Conservation (phyloP, 2,797 vertebrate genomes). For the Gallinago nigripennis region DNA sequence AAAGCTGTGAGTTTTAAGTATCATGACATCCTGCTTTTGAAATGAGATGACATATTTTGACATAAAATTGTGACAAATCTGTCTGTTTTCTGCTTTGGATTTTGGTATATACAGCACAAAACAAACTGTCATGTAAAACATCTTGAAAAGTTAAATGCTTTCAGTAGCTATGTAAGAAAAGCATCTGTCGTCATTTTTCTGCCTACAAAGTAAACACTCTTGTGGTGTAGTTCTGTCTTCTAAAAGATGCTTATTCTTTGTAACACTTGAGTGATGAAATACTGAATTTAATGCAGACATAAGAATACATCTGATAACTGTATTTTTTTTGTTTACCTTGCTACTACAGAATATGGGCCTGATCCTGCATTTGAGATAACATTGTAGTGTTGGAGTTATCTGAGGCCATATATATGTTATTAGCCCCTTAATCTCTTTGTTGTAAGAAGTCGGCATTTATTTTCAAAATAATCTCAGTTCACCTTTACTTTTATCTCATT, state of each 20-base stretch:
- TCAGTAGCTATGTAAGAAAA: background rate
- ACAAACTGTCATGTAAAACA: slow-evolving; percentile 43
- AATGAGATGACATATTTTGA: slow-evolving; percentile 56
- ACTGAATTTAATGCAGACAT: background rate
- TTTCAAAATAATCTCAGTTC: slow-evolving; percentile 16
- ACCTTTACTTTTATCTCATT: slow-evolving; percentile 5
- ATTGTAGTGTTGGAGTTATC: background rate
- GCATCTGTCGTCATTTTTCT: background rate
- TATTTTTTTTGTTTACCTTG: background rate
- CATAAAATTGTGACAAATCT: slow-evolving; percentile 28
- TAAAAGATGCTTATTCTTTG: background rate
- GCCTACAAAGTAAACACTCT: background rate
- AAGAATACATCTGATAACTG: background rate
- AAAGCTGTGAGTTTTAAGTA: slow-evolving; percentile 35
- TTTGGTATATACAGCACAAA: slow-evolving; percentile 18
- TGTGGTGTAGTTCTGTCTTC: background rate
- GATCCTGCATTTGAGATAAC: background rate
- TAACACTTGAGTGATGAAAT: background rate
- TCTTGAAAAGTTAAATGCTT: slow-evolving; percentile 16
- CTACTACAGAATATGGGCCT: background rate
- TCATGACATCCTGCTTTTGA: slow-evolving; percentile 7
- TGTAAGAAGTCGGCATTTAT: background rate
- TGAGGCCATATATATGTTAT: background rate
- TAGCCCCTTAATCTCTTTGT: background rate
- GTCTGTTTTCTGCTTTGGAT: slow-evolving; percentile 34